Evolutionary conservation across 2,888 invertebrate genomes (phyloP).

Genomic region (Nephrotoma appendiculata): DNA sequence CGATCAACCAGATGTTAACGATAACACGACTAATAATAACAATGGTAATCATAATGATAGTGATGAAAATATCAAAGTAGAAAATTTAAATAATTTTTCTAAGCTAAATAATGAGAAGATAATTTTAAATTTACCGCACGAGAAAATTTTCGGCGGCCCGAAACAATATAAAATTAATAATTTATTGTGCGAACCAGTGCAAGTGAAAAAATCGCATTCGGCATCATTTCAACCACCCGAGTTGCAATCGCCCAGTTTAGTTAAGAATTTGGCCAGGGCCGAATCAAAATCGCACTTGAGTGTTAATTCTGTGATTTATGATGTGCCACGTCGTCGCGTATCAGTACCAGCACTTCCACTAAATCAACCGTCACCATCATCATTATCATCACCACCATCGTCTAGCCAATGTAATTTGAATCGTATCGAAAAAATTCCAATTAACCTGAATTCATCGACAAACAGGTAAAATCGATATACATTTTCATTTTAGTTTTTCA

Average conservation of each 20-base stretch:
- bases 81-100: neutral
- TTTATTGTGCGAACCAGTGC: neutral
- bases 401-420: neutral
- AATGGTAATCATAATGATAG: neutral
- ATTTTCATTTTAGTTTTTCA: neutral
- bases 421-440: neutral
- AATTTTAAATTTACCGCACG: neutral
- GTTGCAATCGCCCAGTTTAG: neutral
- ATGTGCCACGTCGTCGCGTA: neutral
- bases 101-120: neutral
- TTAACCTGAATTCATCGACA: slow-evolving; percentile 2
- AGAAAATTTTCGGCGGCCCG: neutral
- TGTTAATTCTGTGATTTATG: neutral
- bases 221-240: neutral
- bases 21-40: neutral
- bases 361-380: neutral
- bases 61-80: neutral
- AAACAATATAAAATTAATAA: neutral
- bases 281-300: neutral
- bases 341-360: neutral
- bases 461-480: neutral
- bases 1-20: neutral
- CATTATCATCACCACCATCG: neutral
- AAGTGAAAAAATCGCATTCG: neutral
- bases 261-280: neutral